These are phyloP conservation scores for Anadara kagoshimensis DNA, from an alignment of 1,140 invertebrate genomes.

Conservation along the genomic window DNA sequence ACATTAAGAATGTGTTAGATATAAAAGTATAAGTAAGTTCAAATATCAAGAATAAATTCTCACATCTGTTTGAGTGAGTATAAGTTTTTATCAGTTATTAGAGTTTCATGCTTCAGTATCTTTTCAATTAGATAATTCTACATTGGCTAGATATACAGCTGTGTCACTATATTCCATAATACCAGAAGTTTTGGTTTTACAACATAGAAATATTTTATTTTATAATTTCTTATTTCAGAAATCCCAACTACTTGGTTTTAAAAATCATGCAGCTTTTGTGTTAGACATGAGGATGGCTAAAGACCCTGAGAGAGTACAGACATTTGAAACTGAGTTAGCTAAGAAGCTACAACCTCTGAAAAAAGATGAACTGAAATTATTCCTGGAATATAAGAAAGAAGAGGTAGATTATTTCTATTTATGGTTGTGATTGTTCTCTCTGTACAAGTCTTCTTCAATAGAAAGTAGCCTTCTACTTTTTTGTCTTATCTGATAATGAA, in stretches of 20 bases:
- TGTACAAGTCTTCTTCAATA: too few relatives aligned
- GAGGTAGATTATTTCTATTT: constrained; percentile 64
- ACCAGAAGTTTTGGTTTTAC: not conserved
- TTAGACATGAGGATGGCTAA: constrained; percentile 78
- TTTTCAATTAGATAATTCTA: too few relatives aligned
- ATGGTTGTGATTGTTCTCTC: too few relatives aligned
- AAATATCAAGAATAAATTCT: too few relatives aligned
- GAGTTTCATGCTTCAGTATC: too few relatives aligned
- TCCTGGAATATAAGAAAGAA: constrained; percentile 76
- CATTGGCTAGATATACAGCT: not conserved
- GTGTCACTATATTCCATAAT: not conserved
- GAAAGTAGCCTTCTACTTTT: too few relatives aligned
- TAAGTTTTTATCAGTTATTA: too few relatives aligned
- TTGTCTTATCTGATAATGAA: too few relatives aligned
- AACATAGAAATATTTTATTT: not conserved
- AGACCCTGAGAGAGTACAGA: constrained; percentile 73
- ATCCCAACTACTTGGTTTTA: constrained; percentile 75
- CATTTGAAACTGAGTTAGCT: constrained; percentile 75
- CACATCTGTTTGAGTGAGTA: too few relatives aligned
- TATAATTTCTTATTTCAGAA: constrained; percentile 60
- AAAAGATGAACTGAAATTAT: constrained; percentile 72
- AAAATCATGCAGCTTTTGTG: constrained; percentile 75
- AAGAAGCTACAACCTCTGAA: constrained; percentile 75
- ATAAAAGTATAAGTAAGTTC: too few relatives aligned
- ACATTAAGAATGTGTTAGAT: too few relatives aligned